Evolutionary conservation across 2,797 vertebrate genomes (phyloP), one percentile per base, ranked within the genome.

Genomic region (Gambusia yucatana): DNA sequence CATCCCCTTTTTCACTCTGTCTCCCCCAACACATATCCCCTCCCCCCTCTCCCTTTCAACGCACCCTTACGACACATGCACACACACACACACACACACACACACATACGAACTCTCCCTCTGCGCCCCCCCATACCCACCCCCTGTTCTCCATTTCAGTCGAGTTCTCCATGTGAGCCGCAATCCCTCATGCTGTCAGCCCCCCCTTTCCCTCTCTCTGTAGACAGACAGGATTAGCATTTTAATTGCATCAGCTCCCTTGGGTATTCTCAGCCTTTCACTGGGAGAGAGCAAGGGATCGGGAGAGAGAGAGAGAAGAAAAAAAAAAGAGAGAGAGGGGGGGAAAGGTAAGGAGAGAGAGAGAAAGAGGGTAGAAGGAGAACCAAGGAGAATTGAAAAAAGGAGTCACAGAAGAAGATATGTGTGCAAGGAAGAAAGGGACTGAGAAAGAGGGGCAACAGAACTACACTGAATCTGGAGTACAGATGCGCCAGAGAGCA

Each of bases 181-280:
- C 95, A 96, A 96, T 96, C 95, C 96, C 96, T 96, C 96, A 96
- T 96, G 95, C 96, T 96, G 96, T 96, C 96, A 96, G 96, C 94
- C 95, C 94, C 94, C 95, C 94, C 93, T 86, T 92, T 93, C 92
- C 92, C 94, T 93, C 95, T 95, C 95, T 95, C 96, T 95, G 95
- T 96, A 96, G 96, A 96, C 96, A 96, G 95, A 96, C 96, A 96
- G 96, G 96, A 96, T 96, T 96, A 96, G 96, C 96, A 96, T 96
- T 96, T 96, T 96, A 96, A 96, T 96, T 96, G 95, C 96, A 96
- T 96, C 96, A 96, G 96, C 96, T 96, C 96, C 95, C 96, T 96
- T 95, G 96, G 95, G 96, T 95, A 96, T 96, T 96, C 95, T 95
- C 95, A 95, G 96, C 95, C 94, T 96, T 96, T 96, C 96, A 96